Percentiles rank a stretch among this genome's conserved stretches.
Evolutionary conservation across 2,113 vertebrate species (phyloP).

Genomic region (Enhydra lutris): DNA sequence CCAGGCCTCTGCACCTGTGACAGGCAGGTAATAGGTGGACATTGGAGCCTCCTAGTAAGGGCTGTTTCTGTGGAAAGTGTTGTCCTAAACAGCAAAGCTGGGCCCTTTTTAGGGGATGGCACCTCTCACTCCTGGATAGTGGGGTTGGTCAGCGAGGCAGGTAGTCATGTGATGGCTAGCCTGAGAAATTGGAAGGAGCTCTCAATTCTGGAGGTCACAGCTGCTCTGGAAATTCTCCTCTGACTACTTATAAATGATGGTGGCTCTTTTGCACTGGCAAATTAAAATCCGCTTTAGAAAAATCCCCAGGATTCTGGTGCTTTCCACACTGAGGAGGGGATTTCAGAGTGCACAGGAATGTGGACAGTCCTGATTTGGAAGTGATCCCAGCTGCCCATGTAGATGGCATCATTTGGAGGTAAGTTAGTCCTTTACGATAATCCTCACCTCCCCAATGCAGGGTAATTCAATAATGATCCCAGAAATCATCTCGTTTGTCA

Average conservation of each 20-base stretch:
- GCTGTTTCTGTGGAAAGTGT: not conserved
- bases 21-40: accelerated
- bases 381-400: accelerated
- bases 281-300: conserved; percentile 23
- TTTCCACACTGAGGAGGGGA: conserved; percentile 43
- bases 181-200: accelerated
- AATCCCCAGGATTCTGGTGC: conserved; percentile 46
- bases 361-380: not conserved
- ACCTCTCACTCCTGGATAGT: not conserved
- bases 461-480: not conserved
- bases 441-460: accelerated
- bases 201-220: accelerated
- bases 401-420: not conserved
- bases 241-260: not conserved
- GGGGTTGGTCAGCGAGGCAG: accelerated
- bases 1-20: accelerated
- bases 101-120: accelerated
- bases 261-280: not conserved
- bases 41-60: not conserved
- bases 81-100: accelerated
- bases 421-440: not conserved
- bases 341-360: not conserved
- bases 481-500: not conserved
- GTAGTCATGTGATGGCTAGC: accelerated
- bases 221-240: not conserved